A percentile compares a stretch with the other conserved stretches of the same genome.
Conservation (phyloP, 2,797 vertebrate species). For the Meriones psammophilus region DNA sequence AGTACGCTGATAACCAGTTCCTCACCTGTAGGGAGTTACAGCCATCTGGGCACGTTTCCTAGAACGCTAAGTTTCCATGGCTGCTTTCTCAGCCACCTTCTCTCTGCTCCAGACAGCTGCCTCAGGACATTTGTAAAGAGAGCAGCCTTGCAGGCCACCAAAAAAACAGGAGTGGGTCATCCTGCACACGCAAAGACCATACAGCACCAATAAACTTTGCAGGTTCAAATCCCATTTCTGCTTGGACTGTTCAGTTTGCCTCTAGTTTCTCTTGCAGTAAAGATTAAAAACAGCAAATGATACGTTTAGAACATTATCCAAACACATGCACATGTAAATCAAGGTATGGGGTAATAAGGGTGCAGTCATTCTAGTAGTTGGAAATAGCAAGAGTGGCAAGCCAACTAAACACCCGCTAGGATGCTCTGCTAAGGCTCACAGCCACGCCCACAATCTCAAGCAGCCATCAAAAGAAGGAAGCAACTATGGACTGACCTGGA, state of each 20-base stretch:
- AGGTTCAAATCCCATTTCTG: not conserved
- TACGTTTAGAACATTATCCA: not conserved
- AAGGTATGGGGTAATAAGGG: not conserved
- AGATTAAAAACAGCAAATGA: not conserved
- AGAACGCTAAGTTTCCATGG: not conserved
- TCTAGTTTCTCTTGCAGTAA: not conserved
- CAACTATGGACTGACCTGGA: not conserved
- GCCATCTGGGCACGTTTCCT: too few relatives aligned
- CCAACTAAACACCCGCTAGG: not conserved
- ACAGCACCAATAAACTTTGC: not conserved
- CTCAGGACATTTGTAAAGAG: too few relatives aligned
- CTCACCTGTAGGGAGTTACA: accelerated
- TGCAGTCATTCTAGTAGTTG: not conserved
- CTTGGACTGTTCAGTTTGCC: not conserved
- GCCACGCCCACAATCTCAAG: not conserved
- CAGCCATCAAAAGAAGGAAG: not conserved
- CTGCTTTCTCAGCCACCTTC: not conserved
- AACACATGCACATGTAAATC: not conserved
- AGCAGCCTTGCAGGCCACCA: not conserved
- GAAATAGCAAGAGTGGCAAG: not conserved
- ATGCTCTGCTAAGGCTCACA: too few relatives aligned
- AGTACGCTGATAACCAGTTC: accelerated
- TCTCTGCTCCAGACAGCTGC: not conserved
- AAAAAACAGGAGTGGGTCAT: not conserved
- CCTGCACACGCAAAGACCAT: not conserved